Conservation (phyloP, 1,140 invertebrate genomes). For the Sitobion miscanthi region DNA sequence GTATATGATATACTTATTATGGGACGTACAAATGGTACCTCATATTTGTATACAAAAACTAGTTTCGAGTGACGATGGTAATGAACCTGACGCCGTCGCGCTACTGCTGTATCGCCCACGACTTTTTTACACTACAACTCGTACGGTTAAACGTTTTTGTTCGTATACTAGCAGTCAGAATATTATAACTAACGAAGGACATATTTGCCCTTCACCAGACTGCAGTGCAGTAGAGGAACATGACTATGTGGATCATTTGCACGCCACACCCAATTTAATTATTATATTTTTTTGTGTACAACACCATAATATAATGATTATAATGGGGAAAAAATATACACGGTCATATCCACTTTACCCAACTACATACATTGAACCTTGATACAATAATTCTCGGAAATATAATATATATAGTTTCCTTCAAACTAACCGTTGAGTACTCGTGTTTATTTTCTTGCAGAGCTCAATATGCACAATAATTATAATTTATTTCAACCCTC, state of each 20-base stretch:
- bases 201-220: conserved; percentile 1
- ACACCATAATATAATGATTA: neutral
- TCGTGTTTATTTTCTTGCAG: neutral
- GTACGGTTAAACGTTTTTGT: neutral
- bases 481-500: neutral
- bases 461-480: neutral
- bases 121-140: conserved; percentile 3
- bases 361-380: neutral
- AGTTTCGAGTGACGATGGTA: neutral
- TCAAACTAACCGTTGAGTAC: neutral
- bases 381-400: neutral
- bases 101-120: conserved; percentile 17
- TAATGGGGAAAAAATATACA: neutral
- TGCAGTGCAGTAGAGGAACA: neutral
- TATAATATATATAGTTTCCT: neutral
- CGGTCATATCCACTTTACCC: too few species aligned
- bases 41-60: neutral
- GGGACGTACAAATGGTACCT: neutral
- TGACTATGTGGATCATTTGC: conserved; percentile 1
- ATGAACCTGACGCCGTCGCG: conserved; percentile 19
- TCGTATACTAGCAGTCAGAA: neutral
- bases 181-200: neutral
- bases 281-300: neutral
- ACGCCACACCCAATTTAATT: conserved; percentile 6
- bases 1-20: neutral